Evolutionary conservation across 2,888 invertebrate genomes (phyloP), one percentile per base, ranked within the genome.

Genomic region (Platypus cylindrus): DNA sequence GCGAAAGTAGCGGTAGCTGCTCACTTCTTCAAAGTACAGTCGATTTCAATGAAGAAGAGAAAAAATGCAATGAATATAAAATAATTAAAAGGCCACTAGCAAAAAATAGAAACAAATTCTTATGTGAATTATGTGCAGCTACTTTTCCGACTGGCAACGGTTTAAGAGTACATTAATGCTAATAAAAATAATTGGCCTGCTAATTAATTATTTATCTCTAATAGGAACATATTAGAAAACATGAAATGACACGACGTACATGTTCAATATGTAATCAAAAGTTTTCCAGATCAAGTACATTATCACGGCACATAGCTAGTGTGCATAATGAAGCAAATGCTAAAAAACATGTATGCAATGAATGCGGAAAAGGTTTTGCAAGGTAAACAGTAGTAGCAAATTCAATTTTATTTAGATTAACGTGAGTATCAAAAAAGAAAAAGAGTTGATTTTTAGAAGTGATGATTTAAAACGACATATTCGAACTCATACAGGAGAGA

Each of bases 201-300:
- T 20, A 20, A 20, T 20, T 5, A 5, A 8, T 11, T 25, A 8
- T n/a, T 8, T 25, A 9, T 27, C 4, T 27, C 15, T 3, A 27
- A 11, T 14, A 27, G 13, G 13, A 15, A 27, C 9, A 20, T 7
- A 7, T 20, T 9, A 20, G 9, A 16, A 27, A 27, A 12, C 27
- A 27, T 27, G 3, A 13, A 27, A 27, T 9, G 15, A 27, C 14
- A 7, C 27, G 15, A 15, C 27, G 12, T 27, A 16, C 15, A 5
- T 65, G 65, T 43, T 53, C 56, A 41, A 47, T 56, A 12, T 65
- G 65, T 44, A 55, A 59, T 38, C 58, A 62, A 47, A 51, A 47
- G 3, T 65, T 65, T 46, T 54, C 63, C 2, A 62, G 62, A 47
- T 55, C 60, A 3, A 63, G 63, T 42, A 62, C 63, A 2, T 50